Evolutionary conservation across 2,797 vertebrate genomes (phyloP), one percentile per base, ranked within the genome.

Genomic region (Anabacerthia variegaticeps): DNA sequence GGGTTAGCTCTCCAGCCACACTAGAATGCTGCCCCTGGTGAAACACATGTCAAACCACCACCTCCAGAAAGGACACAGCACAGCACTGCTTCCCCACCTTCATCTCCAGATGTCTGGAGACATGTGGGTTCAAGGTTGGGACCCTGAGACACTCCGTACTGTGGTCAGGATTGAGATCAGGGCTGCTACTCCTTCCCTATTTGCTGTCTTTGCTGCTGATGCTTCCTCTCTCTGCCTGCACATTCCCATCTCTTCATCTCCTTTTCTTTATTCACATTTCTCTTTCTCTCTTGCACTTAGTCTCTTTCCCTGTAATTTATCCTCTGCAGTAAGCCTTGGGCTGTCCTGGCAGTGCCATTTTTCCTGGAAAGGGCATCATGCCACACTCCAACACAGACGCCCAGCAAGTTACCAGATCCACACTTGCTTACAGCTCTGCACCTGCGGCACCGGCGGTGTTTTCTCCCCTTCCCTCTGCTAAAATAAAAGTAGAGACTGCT

Each of bases 81-180:
- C 48, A 52, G 8, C 0, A 0, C 30, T 76, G 32, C 41, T 24
- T 56, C 55, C n/a, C 55, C 27, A 59, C 1, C 0, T 43, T 68
- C 19, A 54, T 19, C 13, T 66, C n/a, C 54, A 65, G 21, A 9
- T 36, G 13, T 14, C 68, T n/a, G 28, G 36, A 77, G 24, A n/a
- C 26, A n/a, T 3, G 2, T 23, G n/a, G 9, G 19, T 76, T 20
- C 34, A 17, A 67, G 26, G 20, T 2, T 7, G 5, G 34, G 1
- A 4, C 6, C 2, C 16, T 4, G 2, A 32, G 4, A 6, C 48
- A 39, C n/a, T 63, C 24, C 2, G 0, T 39, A 23, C 4, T 49
- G 5, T 14, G 68, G 39, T 24, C 27, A 77, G 1, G n/a, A 36
- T 2, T 4, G 1, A 84, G 52, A 14, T 34, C 7, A 3, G 28